Evolutionary conservation across 2,888 invertebrate genomes (phyloP).

Genomic region (Mylabris sibirica): DNA sequence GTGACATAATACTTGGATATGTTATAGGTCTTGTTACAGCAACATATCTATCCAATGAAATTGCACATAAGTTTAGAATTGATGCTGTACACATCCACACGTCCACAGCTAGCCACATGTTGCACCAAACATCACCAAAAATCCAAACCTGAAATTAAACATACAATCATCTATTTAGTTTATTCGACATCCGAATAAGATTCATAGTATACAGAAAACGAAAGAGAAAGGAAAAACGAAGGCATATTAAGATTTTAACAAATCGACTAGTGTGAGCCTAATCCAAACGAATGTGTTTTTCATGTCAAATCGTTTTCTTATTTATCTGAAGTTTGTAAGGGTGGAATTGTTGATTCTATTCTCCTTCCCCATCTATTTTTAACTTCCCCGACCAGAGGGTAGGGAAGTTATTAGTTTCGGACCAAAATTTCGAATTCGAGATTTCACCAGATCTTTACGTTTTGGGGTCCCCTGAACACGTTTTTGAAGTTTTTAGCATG

Average conservation of each 20-base stretch:
- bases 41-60: slow-evolving; percentile 93
- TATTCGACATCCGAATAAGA: neutral
- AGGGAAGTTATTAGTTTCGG: too few relatives aligned
- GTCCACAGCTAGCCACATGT: slow-evolving; percentile 95
- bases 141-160: slow-evolving; percentile 83
- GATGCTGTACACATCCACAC: slow-evolving; percentile 99
- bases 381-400: too few relatives aligned
- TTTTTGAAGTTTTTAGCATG: too few relatives aligned
- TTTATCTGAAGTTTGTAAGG: neutral
- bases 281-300: neutral
- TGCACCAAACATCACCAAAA: slow-evolving; percentile 95
- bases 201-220: too few relatives aligned
- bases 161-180: neutral
- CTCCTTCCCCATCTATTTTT: too few relatives aligned
- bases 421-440: too few relatives aligned
- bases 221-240: too few relatives aligned
- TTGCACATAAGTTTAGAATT: slow-evolving; percentile 94
- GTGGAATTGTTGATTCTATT: neutral
- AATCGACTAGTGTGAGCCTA: too few relatives aligned
- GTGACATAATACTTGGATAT: slow-evolving; percentile 92
- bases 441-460: too few relatives aligned
- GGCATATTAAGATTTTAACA: too few relatives aligned
- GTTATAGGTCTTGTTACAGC: slow-evolving; percentile 96
- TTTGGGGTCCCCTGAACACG: too few relatives aligned
- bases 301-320: neutral